A percentile compares a stretch with the other conserved stretches of the same genome.
These are phyloP conservation scores for Lymantria monacha DNA, from an alignment of 2,888 invertebrate species.

Conservation along the genomic window DNA sequence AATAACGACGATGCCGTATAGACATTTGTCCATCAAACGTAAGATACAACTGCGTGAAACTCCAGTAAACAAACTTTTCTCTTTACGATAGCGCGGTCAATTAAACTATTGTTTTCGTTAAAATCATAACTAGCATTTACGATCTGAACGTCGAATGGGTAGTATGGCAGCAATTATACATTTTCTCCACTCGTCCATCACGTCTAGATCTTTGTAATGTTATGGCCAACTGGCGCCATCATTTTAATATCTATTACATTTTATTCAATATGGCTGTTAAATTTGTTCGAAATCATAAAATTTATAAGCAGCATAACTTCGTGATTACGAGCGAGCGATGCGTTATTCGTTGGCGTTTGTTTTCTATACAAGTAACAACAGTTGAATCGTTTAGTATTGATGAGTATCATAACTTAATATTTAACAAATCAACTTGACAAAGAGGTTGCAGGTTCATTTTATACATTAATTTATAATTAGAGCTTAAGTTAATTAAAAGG, in stretches of 20 bases:
- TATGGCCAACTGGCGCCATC: conserved; percentile 13
- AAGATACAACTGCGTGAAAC: conserved; percentile 1
- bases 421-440: too few species aligned
- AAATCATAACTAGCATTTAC: conserved; percentile 15
- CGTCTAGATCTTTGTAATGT: not conserved
- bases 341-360: not conserved
- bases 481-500: too few species aligned
- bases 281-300: conserved; percentile 11
- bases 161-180: conserved; percentile 14
- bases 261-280: conserved; percentile 10
- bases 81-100: conserved; percentile 6
- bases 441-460: too few species aligned
- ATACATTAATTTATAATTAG: too few species aligned
- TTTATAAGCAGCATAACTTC: conserved; percentile 2
- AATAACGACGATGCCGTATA: too few species aligned
- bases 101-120: conserved; percentile 14
- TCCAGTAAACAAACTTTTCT: conserved; percentile 13
- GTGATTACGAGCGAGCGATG: conserved; percentile 1
- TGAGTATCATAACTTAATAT: too few species aligned
- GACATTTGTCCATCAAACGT: not conserved
- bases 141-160: conserved; percentile 4
- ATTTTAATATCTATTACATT: conserved; percentile 9
- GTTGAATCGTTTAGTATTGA: not conserved
- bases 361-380: not conserved
- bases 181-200: conserved; percentile 12